A percentile compares a stretch with the other conserved stretches of the same genome.
Evolutionary conservation across 2,113 vertebrate species (phyloP).

Genomic region (Nesogale talazaci): DNA sequence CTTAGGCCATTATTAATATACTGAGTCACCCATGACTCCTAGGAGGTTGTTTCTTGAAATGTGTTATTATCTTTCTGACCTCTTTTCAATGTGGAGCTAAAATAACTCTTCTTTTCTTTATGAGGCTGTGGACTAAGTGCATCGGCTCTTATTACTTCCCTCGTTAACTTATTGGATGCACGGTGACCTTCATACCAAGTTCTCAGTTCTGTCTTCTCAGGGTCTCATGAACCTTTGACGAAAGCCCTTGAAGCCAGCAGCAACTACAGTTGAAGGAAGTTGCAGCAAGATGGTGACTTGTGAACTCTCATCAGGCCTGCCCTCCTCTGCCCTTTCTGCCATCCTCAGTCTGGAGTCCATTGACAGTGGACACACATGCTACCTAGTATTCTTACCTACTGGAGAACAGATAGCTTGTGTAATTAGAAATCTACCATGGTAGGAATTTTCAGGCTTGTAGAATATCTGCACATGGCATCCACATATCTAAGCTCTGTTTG

Average conservation of each 20-base stretch:
- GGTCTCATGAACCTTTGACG: not conserved
- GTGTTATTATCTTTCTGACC: slow-evolving; percentile 45
- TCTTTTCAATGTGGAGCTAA: slow-evolving; percentile 42
- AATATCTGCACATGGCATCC: not conserved
- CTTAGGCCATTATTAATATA: not conserved
- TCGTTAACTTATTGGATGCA: not conserved
- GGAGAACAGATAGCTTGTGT: not conserved
- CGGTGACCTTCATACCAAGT: not conserved
- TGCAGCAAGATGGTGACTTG: no score
- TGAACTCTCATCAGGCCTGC: not conserved
- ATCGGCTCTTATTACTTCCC: not conserved
- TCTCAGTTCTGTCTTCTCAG: not conserved
- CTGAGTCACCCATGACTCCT: slow-evolving; percentile 37
- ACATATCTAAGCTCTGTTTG: not conserved
- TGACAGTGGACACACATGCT: not conserved
- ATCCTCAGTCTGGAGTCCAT: not conserved
- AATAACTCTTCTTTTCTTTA: slow-evolving; percentile 20
- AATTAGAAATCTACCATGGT: not conserved
- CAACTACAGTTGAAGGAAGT: no score
- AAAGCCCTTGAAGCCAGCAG: not conserved
- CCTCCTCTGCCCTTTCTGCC: not conserved
- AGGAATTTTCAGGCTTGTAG: not conserved
- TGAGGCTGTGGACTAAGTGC: not conserved
- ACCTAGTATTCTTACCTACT: not conserved
- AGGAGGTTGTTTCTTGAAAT: slow-evolving; percentile 20